phyloP scores from a whole-genome alignment of 2,797 vertebrate genomes.

The Bovichtus diacanthus region DNA sequence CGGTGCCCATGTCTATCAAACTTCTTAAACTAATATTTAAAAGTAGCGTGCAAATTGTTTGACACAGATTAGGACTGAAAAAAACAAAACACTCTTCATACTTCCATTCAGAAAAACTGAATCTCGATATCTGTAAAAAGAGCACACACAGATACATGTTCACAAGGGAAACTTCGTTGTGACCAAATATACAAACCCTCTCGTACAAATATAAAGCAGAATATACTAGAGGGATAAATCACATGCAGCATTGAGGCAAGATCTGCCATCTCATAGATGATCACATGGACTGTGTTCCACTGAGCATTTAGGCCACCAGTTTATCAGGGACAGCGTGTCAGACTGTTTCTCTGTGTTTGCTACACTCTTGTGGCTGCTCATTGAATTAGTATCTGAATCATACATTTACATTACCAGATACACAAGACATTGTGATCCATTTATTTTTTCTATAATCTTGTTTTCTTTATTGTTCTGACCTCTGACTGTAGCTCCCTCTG shows the following conservation, averaged over 20 bases:
- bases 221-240: neutral
- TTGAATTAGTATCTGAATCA: neutral
- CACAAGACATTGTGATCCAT: no score
- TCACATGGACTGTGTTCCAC: neutral
- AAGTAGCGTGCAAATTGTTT: neutral
- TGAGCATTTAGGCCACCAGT: neutral
- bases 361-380: constrained; percentile 31
- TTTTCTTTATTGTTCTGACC: no score
- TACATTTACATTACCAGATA: neutral
- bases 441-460: no score
- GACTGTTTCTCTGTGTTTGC: constrained; percentile 11
- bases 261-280: neutral
- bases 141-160: neutral
- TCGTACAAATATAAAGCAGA: neutral
- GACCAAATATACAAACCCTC: no score
- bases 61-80: neutral
- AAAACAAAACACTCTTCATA: no score
- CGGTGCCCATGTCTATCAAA: neutral
- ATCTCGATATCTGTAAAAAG: no score
- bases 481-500: no score
- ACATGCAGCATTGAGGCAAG: neutral
- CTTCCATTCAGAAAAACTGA: neutral
- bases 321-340: neutral
- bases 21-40: neutral
- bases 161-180: no score